phyloP scores from a whole-genome alignment of 2,797 vertebrate genomes.

The Arctocebus calabarensis region DNA sequence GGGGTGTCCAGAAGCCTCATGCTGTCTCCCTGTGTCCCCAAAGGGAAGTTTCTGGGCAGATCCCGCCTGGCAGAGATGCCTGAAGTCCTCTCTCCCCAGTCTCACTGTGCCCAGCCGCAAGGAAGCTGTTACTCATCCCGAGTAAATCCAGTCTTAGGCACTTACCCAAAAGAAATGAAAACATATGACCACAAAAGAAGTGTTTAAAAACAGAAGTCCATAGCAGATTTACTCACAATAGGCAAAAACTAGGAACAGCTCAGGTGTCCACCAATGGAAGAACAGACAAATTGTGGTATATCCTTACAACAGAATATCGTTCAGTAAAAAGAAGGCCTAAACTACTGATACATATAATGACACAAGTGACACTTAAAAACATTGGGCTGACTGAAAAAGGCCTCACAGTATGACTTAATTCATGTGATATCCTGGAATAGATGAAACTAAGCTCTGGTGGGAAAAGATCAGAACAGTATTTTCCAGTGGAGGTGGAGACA shows the following conservation, averaged over 20 bases:
- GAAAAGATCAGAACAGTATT: background rate
- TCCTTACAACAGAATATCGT: background rate
- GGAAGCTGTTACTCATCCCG: no score
- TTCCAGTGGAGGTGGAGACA: background rate
- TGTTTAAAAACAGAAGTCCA: background rate
- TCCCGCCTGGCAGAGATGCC: no score
- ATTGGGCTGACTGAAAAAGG: background rate
- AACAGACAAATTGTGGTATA: background rate
- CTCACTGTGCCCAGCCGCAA: no score
- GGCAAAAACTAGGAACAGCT: background rate
- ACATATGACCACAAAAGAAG: background rate
- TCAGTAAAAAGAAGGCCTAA: background rate
- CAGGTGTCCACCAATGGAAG: background rate
- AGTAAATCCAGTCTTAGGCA: slow-evolving; percentile 5
- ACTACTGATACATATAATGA: no score
- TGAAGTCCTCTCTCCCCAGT: no score
- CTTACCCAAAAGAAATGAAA: slow-evolving; percentile 51
- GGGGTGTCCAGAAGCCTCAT: no score
- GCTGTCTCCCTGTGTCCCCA: no score
- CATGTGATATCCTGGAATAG: slow-evolving; percentile 2
- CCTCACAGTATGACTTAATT: background rate
- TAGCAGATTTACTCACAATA: slow-evolving; percentile 21
- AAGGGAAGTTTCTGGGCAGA: no score
- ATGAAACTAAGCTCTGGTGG: background rate
- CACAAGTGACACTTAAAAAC: background rate